These are phyloP conservation scores for Cheirogaleus major DNA, from an alignment of 2,797 vertebrate species.

Conservation along the genomic window DNA sequence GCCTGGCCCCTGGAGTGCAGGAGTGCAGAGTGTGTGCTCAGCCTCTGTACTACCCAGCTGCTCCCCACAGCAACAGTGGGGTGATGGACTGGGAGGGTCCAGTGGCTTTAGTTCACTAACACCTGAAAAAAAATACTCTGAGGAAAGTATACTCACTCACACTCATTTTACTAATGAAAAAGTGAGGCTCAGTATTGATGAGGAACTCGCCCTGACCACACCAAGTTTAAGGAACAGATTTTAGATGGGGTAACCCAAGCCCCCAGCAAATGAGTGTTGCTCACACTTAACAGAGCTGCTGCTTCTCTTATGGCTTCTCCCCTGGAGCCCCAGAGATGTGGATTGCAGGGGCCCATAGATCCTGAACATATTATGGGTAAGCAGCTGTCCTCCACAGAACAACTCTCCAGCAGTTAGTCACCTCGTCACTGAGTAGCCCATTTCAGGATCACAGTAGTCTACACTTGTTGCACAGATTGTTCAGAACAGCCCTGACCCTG, in stretches of 20 bases:
- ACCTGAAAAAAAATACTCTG: neutral
- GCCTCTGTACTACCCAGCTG: neutral
- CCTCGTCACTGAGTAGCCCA: neutral
- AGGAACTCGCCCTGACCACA: neutral
- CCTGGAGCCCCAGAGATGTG: neutral
- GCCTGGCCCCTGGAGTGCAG: neutral
- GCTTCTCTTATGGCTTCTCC: neutral
- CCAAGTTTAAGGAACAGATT: neutral
- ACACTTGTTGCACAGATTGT: neutral
- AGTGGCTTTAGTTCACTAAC: neutral
- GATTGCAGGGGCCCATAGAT: neutral
- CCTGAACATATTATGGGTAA: neutral
- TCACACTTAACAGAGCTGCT: neutral
- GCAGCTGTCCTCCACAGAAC: conserved; percentile 5
- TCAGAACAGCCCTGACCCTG: neutral
- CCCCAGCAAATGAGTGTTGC: neutral
- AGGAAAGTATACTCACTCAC: neutral
- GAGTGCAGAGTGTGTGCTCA: neutral
- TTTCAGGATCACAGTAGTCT: neutral
- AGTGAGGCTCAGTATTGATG: neutral
- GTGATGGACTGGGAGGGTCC: neutral
- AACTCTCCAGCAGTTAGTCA: neutral
- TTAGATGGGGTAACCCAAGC: neutral
- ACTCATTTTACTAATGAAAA: conserved; percentile 34
- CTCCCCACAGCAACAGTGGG: neutral